These are phyloP conservation scores for Nephrotoma guestfalica DNA, from an alignment of 2,888 invertebrate species.

Conservation along the genomic window DNA sequence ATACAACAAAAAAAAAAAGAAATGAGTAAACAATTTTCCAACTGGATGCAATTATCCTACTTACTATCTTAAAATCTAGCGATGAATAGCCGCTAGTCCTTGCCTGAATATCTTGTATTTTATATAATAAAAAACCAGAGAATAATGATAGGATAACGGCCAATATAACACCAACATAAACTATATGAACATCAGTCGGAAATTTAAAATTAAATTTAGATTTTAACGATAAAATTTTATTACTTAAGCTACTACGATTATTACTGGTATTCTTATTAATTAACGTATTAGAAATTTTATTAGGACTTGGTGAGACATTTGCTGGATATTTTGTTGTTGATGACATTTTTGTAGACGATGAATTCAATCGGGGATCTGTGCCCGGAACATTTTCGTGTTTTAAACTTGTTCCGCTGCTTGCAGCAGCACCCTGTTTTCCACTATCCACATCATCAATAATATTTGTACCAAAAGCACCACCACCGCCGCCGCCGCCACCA, in stretches of 20 bases:
- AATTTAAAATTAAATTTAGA: constrained; percentile 19
- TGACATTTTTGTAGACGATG: neutral
- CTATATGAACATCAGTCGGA: constrained; percentile 26
- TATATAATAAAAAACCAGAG: constrained; percentile 28
- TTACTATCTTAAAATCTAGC: constrained; percentile 29
- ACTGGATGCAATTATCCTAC: constrained; percentile 10
- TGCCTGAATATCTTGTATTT: constrained; percentile 30
- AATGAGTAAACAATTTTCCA: neutral
- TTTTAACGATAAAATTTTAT: neutral
- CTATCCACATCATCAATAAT: neutral
- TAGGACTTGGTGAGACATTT: constrained; percentile 1
- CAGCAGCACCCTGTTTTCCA: neutral
- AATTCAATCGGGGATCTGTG: neutral
- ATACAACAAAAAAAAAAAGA: neutral
- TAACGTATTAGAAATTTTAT: neutral
- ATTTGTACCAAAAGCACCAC: neutral
- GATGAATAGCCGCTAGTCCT: constrained; percentile 27
- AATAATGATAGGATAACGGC: constrained; percentile 26
- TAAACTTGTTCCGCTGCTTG: neutral
- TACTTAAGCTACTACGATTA: neutral
- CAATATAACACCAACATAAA: constrained; percentile 27
- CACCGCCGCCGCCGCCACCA: neutral
- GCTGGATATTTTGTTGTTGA: neutral
- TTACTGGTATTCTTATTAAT: neutral
- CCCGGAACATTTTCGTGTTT: neutral